phyloP scores from a whole-genome alignment of 2,888 invertebrate species.

The Papilio gigon region DNA sequence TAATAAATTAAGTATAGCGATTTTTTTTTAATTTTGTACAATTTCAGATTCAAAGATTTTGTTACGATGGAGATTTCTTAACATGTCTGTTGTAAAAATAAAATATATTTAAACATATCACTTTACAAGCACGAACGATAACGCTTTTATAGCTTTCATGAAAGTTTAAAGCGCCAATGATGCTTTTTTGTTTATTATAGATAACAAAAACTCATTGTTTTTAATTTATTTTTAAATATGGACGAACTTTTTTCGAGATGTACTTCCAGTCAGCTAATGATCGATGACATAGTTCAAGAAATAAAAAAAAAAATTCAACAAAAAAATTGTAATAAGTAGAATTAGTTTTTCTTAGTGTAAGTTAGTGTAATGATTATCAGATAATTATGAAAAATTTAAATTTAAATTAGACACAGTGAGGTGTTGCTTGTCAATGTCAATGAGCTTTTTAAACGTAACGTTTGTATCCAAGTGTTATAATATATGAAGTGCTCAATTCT shows the following conservation, averaged over 20 bases:
- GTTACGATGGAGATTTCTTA: not conserved
- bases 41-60: not conserved
- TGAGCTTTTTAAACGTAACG: constrained; percentile 3
- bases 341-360: too few relatives aligned
- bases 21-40: too few relatives aligned
- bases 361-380: too few relatives aligned
- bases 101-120: constrained; percentile 16
- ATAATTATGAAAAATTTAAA: too few relatives aligned
- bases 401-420: not conserved
- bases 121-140: constrained; percentile 24
- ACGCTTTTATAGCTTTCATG: constrained; percentile 31
- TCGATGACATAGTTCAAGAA: too few relatives aligned
- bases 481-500: constrained; percentile 31
- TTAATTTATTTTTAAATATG: constrained; percentile 5
- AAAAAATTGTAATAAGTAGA: too few relatives aligned
- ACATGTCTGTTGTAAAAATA: constrained; percentile 10
- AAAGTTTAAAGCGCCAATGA: constrained; percentile 6
- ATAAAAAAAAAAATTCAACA: too few relatives aligned
- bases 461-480: constrained; percentile 26
- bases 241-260: too few relatives aligned
- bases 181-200: constrained; percentile 25
- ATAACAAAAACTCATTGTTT: constrained; percentile 20
- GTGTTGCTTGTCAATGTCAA: not conserved
- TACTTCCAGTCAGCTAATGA: too few relatives aligned
- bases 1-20: too few relatives aligned